Evolutionary conservation across 2,888 invertebrate genomes (phyloP).

Genomic region (Ophioninae sp.): DNA sequence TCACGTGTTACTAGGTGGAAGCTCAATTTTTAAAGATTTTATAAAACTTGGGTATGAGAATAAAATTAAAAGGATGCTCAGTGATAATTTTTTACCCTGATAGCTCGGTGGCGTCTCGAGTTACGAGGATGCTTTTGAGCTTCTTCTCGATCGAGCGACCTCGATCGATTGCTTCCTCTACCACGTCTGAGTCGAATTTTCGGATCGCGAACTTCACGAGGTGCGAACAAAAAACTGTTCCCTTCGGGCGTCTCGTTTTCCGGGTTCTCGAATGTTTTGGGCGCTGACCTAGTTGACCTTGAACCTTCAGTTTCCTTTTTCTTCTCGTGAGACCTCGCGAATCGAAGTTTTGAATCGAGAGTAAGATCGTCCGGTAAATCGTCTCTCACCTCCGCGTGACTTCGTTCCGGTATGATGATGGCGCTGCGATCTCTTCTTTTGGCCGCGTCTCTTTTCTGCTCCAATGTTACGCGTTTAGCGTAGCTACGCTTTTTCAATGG

Average conservation of each 20-base stretch:
- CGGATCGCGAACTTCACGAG: constrained; percentile 48
- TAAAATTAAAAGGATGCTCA: no score
- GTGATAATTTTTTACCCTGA: constrained; percentile 52
- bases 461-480: constrained; percentile 59
- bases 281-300: constrained; percentile 25
- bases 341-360: constrained; percentile 57
- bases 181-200: constrained; percentile 47
- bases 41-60: no score
- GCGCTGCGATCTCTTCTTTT: constrained; percentile 48
- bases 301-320: background rate
- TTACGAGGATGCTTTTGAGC: constrained; percentile 29
- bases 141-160: constrained; percentile 38
- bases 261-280: constrained; percentile 41
- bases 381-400: constrained; percentile 57
- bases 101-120: constrained; percentile 45
- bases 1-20: background rate
- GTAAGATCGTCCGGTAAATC: constrained; percentile 53
- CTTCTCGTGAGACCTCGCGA: constrained; percentile 40
- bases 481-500: constrained; percentile 61
- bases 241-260: constrained; percentile 46
- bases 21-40: background rate
- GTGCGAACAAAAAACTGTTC: constrained; percentile 52
- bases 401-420: constrained; percentile 61
- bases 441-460: constrained; percentile 44
- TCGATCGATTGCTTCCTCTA: constrained; percentile 35